A percentile compares a stretch with the other conserved stretches of the same genome.
Evolutionary conservation across 2,797 vertebrate genomes (phyloP).

Genomic region (Cirrhinus molitorella): DNA sequence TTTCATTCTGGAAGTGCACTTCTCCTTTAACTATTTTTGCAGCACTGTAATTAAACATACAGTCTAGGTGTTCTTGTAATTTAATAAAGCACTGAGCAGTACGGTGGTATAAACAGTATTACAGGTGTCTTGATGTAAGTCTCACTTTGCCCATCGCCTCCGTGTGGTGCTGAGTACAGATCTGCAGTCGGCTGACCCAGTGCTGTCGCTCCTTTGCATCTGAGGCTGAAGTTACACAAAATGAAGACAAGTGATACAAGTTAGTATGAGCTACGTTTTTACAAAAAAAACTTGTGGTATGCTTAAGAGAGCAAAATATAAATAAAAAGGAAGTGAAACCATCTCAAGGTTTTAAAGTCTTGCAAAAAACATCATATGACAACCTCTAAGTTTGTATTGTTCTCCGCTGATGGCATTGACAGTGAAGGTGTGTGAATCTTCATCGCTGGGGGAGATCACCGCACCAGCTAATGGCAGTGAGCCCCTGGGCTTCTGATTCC

Average conservation of each 20-base stretch:
- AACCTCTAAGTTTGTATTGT: slow-evolving; percentile 98
- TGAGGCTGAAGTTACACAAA: slow-evolving; percentile 78
- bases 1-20: too few relatives aligned
- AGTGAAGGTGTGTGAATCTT: slow-evolving; percentile 97
- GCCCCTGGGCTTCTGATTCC: slow-evolving; percentile 92
- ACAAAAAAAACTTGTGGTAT: not conserved
- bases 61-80: not conserved
- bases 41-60: not conserved
- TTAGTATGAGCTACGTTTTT: not conserved
- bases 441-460: slow-evolving; percentile 97
- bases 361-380: not conserved
- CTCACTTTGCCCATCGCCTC: slow-evolving; percentile 98
- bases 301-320: not conserved
- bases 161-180: slow-evolving; percentile 97
- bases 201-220: slow-evolving; percentile 98
- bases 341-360: not conserved
- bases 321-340: not conserved
- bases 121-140: not conserved
- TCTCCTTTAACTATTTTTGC: not conserved
- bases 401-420: slow-evolving; percentile 98
- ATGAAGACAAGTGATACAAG: not conserved
- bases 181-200: slow-evolving; percentile 98
- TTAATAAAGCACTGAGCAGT: not conserved
- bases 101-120: not conserved
- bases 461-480: slow-evolving; percentile 94